A percentile compares a stretch with the other conserved stretches of the same genome.
phyloP scores from a whole-genome alignment of 2,113 vertebrate species.

The Alethe diademata region DNA sequence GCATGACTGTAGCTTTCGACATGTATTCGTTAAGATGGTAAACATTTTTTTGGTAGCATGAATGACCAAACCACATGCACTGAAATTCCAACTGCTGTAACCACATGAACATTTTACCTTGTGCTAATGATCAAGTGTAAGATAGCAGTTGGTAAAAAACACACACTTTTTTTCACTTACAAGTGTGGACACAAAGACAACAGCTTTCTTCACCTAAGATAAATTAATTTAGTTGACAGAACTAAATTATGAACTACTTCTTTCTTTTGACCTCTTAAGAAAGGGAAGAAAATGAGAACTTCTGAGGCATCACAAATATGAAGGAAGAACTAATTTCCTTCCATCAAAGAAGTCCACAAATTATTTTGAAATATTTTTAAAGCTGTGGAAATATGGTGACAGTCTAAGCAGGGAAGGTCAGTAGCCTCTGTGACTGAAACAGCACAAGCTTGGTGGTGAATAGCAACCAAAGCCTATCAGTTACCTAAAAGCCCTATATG shows the following conservation, averaged over 20 bases:
- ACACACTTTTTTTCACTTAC: neutral
- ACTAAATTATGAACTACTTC: neutral
- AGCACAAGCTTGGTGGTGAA: neutral
- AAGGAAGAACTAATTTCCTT: neutral
- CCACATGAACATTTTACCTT: constrained; percentile 5
- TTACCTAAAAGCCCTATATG: neutral
- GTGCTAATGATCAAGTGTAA: neutral
- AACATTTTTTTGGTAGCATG: neutral
- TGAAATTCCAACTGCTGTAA: constrained; percentile 20
- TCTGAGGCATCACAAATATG: neutral
- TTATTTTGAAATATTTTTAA: neutral
- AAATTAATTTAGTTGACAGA: neutral
- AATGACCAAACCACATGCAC: constrained; percentile 7
- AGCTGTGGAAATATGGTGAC: neutral
- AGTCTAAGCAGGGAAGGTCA: neutral
- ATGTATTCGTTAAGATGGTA: neutral
- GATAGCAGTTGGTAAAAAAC: neutral
- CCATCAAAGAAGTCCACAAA: neutral
- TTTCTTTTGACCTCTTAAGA: neutral
- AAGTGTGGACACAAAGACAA: neutral
- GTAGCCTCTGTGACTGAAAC: neutral
- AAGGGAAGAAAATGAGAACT: neutral
- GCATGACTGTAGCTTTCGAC: neutral
- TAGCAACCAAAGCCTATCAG: neutral
- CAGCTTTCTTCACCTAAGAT: neutral